A percentile compares a stretch with the other conserved stretches of the same genome.
Conservation (phyloP, 2,113 vertebrate species). For the Coreoperca whiteheadi region DNA sequence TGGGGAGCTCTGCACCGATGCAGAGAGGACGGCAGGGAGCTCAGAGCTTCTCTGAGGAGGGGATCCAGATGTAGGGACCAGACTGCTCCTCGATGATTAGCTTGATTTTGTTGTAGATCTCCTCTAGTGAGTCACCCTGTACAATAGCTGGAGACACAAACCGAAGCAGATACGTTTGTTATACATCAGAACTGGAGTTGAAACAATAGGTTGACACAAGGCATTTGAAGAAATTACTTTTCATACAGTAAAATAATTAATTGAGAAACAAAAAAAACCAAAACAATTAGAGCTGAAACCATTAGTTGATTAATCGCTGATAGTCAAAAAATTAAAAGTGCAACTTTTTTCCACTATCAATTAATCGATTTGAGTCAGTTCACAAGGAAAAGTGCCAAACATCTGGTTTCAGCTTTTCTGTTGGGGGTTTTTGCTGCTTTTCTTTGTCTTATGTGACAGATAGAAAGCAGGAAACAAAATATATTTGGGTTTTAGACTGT, state of each 20-base stretch:
- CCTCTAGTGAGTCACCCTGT: slow-evolving; percentile 99
- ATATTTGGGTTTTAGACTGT: background rate
- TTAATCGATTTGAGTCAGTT: background rate
- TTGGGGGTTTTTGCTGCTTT: background rate
- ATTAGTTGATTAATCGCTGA: too few species aligned
- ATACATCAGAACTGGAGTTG: background rate
- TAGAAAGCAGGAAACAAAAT: background rate
- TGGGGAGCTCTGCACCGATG: slow-evolving; percentile 77
- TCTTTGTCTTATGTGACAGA: background rate
- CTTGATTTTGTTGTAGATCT: slow-evolving; percentile 99
- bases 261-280: too few species aligned
- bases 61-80: slow-evolving; percentile 99
- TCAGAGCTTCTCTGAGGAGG: slow-evolving; percentile 99
- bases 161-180: background rate
- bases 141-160: slow-evolving; percentile 90
- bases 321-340: too few species aligned
- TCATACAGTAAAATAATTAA: background rate
- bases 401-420: background rate
- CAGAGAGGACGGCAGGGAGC: slow-evolving; percentile 81
- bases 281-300: too few species aligned
- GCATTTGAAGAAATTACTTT: too few species aligned
- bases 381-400: background rate
- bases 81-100: slow-evolving; percentile 99
- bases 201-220: background rate
- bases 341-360: too few species aligned